Evolutionary conservation across 2,888 invertebrate species (phyloP).

Genomic region (Drosophila cognata): DNA sequence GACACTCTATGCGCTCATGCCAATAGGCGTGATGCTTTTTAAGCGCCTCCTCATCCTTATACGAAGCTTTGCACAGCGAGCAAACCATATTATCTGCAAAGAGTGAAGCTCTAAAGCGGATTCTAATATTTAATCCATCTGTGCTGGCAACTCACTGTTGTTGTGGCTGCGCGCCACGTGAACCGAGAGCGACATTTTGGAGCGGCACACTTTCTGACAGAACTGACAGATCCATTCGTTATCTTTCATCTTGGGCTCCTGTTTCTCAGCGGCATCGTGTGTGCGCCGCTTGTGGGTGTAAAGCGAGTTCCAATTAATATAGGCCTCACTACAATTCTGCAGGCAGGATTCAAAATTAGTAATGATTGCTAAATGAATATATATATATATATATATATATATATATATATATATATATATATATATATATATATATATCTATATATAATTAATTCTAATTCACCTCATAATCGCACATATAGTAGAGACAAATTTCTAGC

Average conservation of each 20-base stretch:
- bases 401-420: accelerated
- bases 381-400: accelerated
- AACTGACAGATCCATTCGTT: slow-evolving; percentile 79
- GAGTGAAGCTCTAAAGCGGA: background rate
- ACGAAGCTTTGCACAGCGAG: slow-evolving; percentile 69
- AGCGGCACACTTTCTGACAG: slow-evolving; percentile 77
- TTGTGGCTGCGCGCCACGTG: slow-evolving; percentile 84
- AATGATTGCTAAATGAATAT: background rate
- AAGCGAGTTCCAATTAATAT: slow-evolving; percentile 80
- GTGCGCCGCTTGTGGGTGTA: slow-evolving; percentile 77
- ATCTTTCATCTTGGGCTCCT: slow-evolving; percentile 8
- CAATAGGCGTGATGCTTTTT: slow-evolving; percentile 73
- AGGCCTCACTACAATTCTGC: slow-evolving; percentile 79
- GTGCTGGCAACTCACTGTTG: slow-evolving; percentile 68
- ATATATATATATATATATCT: accelerated
- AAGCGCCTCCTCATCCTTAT: slow-evolving; percentile 69
- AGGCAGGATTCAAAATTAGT: background rate
- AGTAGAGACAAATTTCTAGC: slow-evolving; percentile 60
- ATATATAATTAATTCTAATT: too few relatives aligned
- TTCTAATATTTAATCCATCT: background rate
- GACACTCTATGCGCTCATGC: slow-evolving; percentile 77
- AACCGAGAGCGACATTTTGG: slow-evolving; percentile 83
- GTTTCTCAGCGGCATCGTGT: slow-evolving; percentile 40
- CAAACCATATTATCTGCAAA: slow-evolving; percentile 72
- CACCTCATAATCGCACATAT: slow-evolving; percentile 81